Evolutionary conservation across 1,140 invertebrate genomes (phyloP), one percentile per base, ranked within the genome.

Genomic region (Drosophila burlai): DNA sequence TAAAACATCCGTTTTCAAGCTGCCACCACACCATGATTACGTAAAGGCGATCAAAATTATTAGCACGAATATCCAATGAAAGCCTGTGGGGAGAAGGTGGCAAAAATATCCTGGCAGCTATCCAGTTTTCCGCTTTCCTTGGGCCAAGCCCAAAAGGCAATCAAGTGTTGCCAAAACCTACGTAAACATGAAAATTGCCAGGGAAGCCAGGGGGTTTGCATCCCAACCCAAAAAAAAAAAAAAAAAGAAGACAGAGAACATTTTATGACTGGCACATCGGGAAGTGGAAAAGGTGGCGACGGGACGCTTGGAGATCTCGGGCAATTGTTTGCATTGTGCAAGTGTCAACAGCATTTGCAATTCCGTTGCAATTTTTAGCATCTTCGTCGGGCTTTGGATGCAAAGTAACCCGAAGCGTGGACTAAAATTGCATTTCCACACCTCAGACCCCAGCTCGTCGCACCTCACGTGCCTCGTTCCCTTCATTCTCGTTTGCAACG

Each of bases 321-420:
- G 67, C 84, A 87, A 90, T 87, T 89, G 85, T 89, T 90, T 89
- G 85, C 85, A 73, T 80, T 90, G 85, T 85, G 86, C 81, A 85
- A 90, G 85, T 90, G 85, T 90, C 85, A 90, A 90, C 81, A 90
- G 76, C 86, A 90, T 90, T 90, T 90, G 86, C 86, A 90, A 90
- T 91, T 90, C 81, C 76, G 85, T 87, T 87, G 69, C 66, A 87
- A 83, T 81, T 87, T 86, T 87, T 83, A 87, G 76, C 80, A 82
- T 85, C 81, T 84, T 89, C 64, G 29, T 47, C n/a, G 52, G 34
- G 55, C 54, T 86, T 68, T 72, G 60, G 58, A 59, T 81, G 65
- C 40, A 36, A 74, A 63, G 71, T 62, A 84, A 78, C 67, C 73
- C 67, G 47, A 38, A 73, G 69, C 42, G 68, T 54, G 67, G 42